Evolutionary conservation across 2,113 vertebrate genomes (phyloP).

Genomic region (Nicator chloris): DNA sequence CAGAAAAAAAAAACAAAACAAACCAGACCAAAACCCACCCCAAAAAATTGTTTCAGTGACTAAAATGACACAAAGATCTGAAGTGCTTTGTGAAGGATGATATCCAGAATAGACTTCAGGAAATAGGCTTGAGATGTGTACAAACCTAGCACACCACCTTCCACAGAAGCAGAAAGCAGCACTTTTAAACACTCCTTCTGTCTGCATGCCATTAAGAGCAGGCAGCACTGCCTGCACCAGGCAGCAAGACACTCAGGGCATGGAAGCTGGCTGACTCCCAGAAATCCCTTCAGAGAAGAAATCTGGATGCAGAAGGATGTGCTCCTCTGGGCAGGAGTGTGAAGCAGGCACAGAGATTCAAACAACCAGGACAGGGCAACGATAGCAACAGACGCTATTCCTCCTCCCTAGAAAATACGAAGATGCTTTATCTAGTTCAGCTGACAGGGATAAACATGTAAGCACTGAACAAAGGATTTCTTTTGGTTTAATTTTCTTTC

Average conservation of each 20-base stretch:
- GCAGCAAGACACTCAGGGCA: background rate
- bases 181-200: background rate
- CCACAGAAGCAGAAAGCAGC: background rate
- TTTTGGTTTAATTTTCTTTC: background rate
- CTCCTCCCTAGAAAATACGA: background rate
- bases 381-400: background rate
- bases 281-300: background rate
- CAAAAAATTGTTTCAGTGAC: background rate
- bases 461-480: background rate
- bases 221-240: background rate
- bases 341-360: background rate
- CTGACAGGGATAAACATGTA: background rate
- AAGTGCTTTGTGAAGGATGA: background rate
- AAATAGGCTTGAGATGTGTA: background rate
- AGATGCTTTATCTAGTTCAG: background rate
- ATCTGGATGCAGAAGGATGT: background rate
- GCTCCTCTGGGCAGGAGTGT: background rate
- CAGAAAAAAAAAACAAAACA: background rate
- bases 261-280: background rate
- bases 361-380: accelerated
- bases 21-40: background rate
- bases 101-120: background rate
- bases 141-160: background rate
- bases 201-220: background rate
- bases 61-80: background rate